phyloP scores from a whole-genome alignment of 1,140 invertebrate species.

The Calliphora vicina region DNA sequence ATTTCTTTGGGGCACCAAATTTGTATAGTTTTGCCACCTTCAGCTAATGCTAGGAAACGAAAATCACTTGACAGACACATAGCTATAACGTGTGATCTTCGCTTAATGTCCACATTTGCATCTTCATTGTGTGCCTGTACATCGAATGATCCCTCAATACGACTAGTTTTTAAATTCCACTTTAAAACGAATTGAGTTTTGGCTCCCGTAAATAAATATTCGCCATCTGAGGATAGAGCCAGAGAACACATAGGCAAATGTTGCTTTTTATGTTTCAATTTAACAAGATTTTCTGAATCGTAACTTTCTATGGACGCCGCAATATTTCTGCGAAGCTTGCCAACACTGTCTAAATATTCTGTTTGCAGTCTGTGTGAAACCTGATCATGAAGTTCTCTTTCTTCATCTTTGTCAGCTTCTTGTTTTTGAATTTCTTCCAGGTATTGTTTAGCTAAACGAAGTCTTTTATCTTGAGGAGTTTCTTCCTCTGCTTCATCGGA shows the following conservation, averaged over 20 bases:
- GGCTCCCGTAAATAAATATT: conserved; percentile 82
- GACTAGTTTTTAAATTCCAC: conserved; percentile 70
- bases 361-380: conserved; percentile 78
- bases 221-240: conserved; percentile 77
- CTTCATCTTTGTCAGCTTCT: conserved; percentile 75
- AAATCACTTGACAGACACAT: conserved; percentile 85
- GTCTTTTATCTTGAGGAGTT: conserved; percentile 88
- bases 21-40: conserved; percentile 78
- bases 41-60: conserved; percentile 86
- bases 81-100: conserved; percentile 68
- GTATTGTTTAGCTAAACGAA: conserved; percentile 88
- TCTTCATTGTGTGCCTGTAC: conserved; percentile 65
- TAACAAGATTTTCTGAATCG: conserved; percentile 62
- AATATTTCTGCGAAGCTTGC: conserved; percentile 76
- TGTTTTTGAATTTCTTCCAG: conserved; percentile 85
- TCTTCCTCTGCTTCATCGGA: conserved; percentile 75
- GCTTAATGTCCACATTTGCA: conserved; percentile 64
- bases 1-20: conserved; percentile 85
- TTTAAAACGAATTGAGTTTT: conserved; percentile 90
- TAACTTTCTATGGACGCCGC: conserved; percentile 72
- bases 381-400: conserved; percentile 73
- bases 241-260: conserved; percentile 83
- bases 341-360: conserved; percentile 86
- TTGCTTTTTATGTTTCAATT: conserved; percentile 77
- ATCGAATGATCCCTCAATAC: conserved; percentile 51